phyloP scores from a whole-genome alignment of 1,140 invertebrate species.

The Drosophila funebris region DNA sequence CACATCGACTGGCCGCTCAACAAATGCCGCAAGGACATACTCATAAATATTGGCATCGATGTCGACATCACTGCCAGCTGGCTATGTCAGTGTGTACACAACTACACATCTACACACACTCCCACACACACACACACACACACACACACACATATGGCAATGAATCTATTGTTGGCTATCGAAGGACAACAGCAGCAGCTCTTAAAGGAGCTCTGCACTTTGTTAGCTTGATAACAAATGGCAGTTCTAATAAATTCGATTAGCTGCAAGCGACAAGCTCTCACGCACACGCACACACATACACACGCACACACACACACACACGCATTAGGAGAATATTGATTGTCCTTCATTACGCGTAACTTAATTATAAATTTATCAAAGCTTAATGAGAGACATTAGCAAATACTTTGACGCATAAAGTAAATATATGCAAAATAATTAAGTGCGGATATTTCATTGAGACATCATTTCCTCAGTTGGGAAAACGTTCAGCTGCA shows the following conservation, averaged over 20 bases:
- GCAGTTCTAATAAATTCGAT: slow-evolving; percentile 76
- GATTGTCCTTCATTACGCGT: slow-evolving; percentile 61
- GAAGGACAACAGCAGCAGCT: slow-evolving; percentile 3
- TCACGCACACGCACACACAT: slow-evolving; percentile 26
- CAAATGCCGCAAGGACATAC: slow-evolving; percentile 36
- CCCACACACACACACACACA: background rate
- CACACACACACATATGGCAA: slow-evolving; percentile 11
- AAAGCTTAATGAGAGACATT: slow-evolving; percentile 36
- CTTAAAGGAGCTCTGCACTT: slow-evolving; percentile 34
- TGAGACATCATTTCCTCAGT: background rate
- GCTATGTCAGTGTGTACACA: background rate
- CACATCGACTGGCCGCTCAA: slow-evolving; percentile 5
- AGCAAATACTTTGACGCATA: background rate
- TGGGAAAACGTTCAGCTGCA: background rate
- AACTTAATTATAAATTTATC: slow-evolving; percentile 69
- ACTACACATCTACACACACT: slow-evolving; percentile 4
- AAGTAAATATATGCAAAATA: background rate
- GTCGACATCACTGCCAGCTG: background rate
- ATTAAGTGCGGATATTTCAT: slow-evolving; percentile 5
- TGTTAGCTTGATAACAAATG: slow-evolving; percentile 51
- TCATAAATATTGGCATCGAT: slow-evolving; percentile 64
- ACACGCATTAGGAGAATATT: slow-evolving; percentile 48
- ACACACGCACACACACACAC: slow-evolving; percentile 12
- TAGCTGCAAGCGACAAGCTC: slow-evolving; percentile 58
- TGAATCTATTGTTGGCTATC: slow-evolving; percentile 32